Percentiles rank a stretch among this genome's conserved stretches.
These are phyloP conservation scores for Eulemur macaco DNA, from an alignment of 2,113 vertebrate species.

Conservation along the genomic window DNA sequence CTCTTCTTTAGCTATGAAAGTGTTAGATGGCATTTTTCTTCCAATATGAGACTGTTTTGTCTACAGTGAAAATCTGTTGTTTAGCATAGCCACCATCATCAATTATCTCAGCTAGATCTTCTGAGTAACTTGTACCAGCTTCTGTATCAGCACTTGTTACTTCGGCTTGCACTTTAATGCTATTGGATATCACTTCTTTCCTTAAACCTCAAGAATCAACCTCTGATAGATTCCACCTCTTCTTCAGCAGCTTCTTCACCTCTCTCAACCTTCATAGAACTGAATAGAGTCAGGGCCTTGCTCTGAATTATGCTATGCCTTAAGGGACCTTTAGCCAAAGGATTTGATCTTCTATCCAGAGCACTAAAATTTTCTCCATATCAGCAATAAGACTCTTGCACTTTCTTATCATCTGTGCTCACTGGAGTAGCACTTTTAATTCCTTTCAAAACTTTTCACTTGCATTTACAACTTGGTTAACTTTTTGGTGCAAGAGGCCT, in stretches of 20 bases:
- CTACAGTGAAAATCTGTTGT: not conserved
- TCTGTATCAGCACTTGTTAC: not conserved
- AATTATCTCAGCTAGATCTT: not conserved
- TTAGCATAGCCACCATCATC: not conserved
- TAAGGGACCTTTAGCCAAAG: not conserved
- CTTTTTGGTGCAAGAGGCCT: not conserved
- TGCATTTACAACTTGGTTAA: not conserved
- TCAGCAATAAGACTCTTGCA: not conserved
- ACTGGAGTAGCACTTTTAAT: not conserved
- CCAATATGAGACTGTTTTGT: not conserved
- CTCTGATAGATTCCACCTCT: not conserved
- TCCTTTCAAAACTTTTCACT: not conserved
- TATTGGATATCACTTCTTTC: not conserved
- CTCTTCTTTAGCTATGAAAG: not conserved
- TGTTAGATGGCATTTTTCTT: not conserved
- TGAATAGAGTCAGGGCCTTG: not conserved
- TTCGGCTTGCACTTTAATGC: not conserved
- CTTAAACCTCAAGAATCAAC: not conserved
- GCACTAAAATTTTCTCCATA: not conserved
- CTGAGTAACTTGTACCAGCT: not conserved
- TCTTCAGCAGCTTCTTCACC: not conserved
- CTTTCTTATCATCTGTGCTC: not conserved
- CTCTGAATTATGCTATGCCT: not conserved
- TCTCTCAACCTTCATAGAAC: not conserved
- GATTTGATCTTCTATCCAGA: not conserved